Base-by-base conservation (phyloP, 1,140 invertebrate species). In the Aphelinus certus region DNA sequence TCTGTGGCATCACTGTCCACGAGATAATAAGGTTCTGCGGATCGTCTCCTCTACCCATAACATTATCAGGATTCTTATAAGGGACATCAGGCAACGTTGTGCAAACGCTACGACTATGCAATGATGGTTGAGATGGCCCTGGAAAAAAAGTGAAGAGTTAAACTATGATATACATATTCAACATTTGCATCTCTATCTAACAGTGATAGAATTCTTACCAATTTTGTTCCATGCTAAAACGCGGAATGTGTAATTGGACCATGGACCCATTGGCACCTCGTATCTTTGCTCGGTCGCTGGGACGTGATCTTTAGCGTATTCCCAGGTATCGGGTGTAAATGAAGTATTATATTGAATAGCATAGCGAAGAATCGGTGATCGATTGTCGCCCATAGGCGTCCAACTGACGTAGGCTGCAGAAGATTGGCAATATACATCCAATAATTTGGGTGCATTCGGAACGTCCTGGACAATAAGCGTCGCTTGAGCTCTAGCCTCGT, bases 181-280 rank as follows among this genome's bases (percentile, higher is more conserved):
- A 6, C 4, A 53, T 53, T 53, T 26, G 26, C 26, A 26, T 26
- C 26, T 26, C 26, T 26, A 26, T 26, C 26, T 26, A 26, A 26
- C 26, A 26, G 26, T 26, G 26, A 26, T 53, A 6, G 4, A 9
- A 53, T 53, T 53, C 71, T 81, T 79, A 85, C 86, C 98, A 80
- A 99, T 95, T 87, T 96, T 96, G 87, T 99, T 99, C 83, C 91
- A 91, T 0, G 97, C 97, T 71, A 97, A 91, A 3, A 99, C 95
- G 56, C 97, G 90, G 91, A 98, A 99, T 0, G 97, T 99, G 83
- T 99, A 99, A 87, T 98, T 99, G 1, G 96, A 92, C 95, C 95
- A 98, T 0, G 97, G 96, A 62, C 92, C 93, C 90, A 98, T 93
- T 56, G 91, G 88, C 2, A 95, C 90, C 1, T 90, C 91, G 80